A percentile compares a stretch with the other conserved stretches of the same genome.
Evolutionary conservation across 1,140 invertebrate species (phyloP).

Genomic region (Drosophila arizonae): DNA sequence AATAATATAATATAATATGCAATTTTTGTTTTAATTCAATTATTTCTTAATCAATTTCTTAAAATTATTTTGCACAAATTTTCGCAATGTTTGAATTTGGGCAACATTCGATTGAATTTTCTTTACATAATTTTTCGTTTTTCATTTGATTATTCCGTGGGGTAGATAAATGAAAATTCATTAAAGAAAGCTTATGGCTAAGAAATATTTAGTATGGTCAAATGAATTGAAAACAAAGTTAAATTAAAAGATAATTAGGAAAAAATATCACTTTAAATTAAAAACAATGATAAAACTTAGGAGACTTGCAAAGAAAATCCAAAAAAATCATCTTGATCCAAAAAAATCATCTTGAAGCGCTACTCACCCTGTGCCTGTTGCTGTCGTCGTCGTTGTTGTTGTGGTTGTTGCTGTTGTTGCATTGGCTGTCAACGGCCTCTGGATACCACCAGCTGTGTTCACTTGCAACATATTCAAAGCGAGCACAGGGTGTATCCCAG

Average conservation of each 20-base stretch:
- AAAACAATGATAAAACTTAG: constrained; percentile 17
- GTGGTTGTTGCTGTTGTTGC: constrained; percentile 8
- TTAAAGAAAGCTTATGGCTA: constrained; percentile 75
- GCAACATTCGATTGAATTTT: constrained; percentile 11
- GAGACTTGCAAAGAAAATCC: constrained; percentile 64
- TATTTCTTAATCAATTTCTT: constrained; percentile 37
- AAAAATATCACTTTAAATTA: constrained; percentile 12
- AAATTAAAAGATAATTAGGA: constrained; percentile 33
- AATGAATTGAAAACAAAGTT: constrained; percentile 48
- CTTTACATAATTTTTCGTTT: constrained; percentile 18
- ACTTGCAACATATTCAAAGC: constrained; percentile 90
- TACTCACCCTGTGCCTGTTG: constrained; percentile 49
- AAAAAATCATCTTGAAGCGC: too few relatives aligned
- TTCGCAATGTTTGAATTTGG: constrained; percentile 42
- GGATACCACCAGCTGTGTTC: constrained; percentile 99
- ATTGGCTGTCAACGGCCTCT: constrained; percentile 85
- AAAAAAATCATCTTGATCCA: too few relatives aligned
- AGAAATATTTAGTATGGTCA: constrained; percentile 64
- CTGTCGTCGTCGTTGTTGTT: background rate
- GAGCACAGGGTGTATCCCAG: constrained; percentile 97
- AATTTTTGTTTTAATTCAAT: constrained; percentile 64
- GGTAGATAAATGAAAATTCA: constrained; percentile 49
- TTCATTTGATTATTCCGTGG: constrained; percentile 1
- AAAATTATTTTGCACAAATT: constrained; percentile 57
- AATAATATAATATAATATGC: constrained; percentile 70